Evolutionary conservation across 2,797 vertebrate genomes (phyloP).

Genomic region (Helostoma temminkii): DNA sequence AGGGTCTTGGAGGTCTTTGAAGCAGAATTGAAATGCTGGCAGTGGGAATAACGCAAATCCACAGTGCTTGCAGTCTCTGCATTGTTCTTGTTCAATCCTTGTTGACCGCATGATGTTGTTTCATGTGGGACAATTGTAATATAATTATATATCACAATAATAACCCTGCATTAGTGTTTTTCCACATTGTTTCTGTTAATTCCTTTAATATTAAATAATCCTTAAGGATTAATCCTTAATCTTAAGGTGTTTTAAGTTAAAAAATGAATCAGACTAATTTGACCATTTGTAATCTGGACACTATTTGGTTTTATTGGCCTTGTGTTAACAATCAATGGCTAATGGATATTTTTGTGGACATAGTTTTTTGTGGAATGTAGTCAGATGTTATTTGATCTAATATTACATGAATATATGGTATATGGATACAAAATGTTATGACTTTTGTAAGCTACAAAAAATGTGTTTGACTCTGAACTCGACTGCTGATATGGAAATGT

Average conservation of each 20-base stretch:
- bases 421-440: background rate
- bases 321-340: background rate
- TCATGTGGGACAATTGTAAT: background rate
- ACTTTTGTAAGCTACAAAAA: background rate
- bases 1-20: constrained; percentile 40
- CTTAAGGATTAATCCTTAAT: too few species aligned
- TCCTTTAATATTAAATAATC: too few species aligned
- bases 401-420: background rate
- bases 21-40: constrained; percentile 15
- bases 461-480: constrained; percentile 8
- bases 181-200: too few species aligned
- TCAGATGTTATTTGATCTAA: background rate
- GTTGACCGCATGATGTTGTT: background rate
- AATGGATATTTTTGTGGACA: background rate
- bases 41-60: constrained; percentile 16
- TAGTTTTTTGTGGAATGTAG: background rate
- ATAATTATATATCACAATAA: background rate
- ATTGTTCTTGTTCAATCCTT: background rate
- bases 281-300: too few species aligned
- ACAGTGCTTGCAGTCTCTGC: background rate
- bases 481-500: background rate
- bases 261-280: too few species aligned
- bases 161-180: too few species aligned
- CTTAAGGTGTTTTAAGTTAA: too few species aligned
- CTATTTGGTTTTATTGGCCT: too few species aligned